phyloP scores from a whole-genome alignment of 1,140 invertebrate genomes.

The Phymorhynchus buccinoides region DNA sequence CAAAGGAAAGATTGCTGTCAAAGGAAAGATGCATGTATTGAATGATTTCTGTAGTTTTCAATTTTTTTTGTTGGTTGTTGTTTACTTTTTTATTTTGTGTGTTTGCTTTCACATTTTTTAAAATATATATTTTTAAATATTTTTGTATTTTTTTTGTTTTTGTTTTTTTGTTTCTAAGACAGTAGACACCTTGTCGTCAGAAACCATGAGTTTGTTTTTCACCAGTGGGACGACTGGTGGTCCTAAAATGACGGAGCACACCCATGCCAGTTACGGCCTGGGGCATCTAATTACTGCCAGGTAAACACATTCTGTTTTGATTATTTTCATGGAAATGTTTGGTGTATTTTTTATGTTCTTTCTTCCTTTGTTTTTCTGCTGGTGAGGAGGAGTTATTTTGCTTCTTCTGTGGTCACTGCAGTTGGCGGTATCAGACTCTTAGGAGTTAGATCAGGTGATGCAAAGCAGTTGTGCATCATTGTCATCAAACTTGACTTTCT shows the following conservation, averaged over 20 bases:
- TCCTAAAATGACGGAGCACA: constrained; percentile 76
- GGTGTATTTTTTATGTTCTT: no score
- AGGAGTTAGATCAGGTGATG: no score
- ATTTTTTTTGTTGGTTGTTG: no score
- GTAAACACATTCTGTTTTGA: constrained; percentile 51
- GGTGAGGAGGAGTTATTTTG: no score
- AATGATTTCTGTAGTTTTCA: no score
- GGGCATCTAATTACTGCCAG: constrained; percentile 71
- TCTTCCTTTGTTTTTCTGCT: no score
- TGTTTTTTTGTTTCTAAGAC: constrained; percentile 47
- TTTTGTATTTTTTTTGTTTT: neutral
- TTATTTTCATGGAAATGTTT: neutral
- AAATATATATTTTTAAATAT: neutral
- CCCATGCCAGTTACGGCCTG: constrained; percentile 73
- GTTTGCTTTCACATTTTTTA: neutral
- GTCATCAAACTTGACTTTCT: no score
- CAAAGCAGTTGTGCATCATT: no score
- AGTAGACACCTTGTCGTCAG: constrained; percentile 66
- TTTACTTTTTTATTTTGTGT: neutral
- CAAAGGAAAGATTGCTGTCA: no score
- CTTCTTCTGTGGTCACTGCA: no score
- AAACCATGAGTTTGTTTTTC: constrained; percentile 74
- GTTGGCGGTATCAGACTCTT: no score
- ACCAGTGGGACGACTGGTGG: constrained; percentile 76
- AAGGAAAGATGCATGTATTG: no score